Evolutionary conservation across 2,113 vertebrate species (phyloP).

Genomic region (Drymodes brunneopygia): DNA sequence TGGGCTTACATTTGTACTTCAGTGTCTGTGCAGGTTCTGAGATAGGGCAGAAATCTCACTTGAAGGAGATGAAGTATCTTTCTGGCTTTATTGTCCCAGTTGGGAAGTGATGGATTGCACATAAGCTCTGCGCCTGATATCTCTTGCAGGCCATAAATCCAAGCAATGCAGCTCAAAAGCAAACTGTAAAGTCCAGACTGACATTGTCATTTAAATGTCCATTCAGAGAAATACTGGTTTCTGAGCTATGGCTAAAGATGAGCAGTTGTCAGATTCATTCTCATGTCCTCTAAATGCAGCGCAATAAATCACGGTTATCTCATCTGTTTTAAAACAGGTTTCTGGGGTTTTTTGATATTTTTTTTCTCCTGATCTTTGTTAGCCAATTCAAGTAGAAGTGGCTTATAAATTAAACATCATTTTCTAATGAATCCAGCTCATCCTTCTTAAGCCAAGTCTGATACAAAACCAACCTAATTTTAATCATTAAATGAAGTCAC

Average conservation of each 20-base stretch:
- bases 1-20: not conserved
- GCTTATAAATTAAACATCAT: constrained; percentile 6
- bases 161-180: not conserved
- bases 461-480: not conserved
- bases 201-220: not conserved
- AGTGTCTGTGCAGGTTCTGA: not conserved
- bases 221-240: not conserved
- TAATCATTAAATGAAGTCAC: not conserved
- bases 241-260: not conserved
- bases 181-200: not conserved
- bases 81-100: not conserved
- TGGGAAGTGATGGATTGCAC: not conserved
- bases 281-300: not conserved
- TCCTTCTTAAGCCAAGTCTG: not conserved
- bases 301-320: not conserved
- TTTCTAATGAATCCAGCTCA: constrained; percentile 8
- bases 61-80: not conserved
- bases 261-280: not conserved
- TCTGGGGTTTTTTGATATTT: not conserved
- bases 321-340: not conserved
- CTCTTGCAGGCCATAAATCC: not conserved
- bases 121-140: not conserved
- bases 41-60: not conserved
- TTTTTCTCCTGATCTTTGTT: not conserved
- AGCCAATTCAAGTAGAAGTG: not conserved